Conservation (phyloP, 2,888 invertebrate genomes). For the Cepaea hortensis region DNA sequence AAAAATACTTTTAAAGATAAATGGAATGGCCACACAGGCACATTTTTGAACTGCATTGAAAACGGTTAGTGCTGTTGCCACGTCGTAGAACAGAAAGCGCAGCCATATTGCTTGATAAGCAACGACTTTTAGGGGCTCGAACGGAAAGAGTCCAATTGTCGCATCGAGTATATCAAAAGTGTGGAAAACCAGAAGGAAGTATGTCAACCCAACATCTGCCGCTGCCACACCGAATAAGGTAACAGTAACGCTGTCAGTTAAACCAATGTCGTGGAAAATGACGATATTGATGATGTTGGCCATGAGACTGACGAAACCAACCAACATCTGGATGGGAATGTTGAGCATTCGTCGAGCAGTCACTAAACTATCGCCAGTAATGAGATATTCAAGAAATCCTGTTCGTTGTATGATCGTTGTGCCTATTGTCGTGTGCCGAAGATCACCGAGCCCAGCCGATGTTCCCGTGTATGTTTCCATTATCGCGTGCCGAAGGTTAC, state of each 20-base stretch:
- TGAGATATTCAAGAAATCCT: background rate
- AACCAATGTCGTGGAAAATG: background rate
- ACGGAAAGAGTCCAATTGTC: background rate
- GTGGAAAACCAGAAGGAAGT: background rate
- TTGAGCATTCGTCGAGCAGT: constrained; percentile 9
- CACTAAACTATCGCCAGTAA: background rate
- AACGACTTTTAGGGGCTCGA: background rate
- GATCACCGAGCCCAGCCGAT: too few relatives aligned
- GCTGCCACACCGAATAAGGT: background rate
- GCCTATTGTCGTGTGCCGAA: background rate
- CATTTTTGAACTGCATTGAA: constrained; percentile 30
- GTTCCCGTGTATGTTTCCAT: too few relatives aligned
- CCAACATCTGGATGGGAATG: background rate
- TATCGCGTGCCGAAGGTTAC: too few relatives aligned
- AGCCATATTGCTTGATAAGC: background rate
- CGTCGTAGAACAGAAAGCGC: background rate
- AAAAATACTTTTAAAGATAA: constrained; percentile 23
- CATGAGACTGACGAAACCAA: background rate
- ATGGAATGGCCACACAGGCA: background rate
- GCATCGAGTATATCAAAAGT: background rate
- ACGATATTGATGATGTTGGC: constrained; percentile 28
- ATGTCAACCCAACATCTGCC: background rate
- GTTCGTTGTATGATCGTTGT: background rate
- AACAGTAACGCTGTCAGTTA: constrained; percentile 13
- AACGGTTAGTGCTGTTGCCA: background rate